Conservation (phyloP, 2,113 vertebrate species). For the Hyperopisus bebe region DNA sequence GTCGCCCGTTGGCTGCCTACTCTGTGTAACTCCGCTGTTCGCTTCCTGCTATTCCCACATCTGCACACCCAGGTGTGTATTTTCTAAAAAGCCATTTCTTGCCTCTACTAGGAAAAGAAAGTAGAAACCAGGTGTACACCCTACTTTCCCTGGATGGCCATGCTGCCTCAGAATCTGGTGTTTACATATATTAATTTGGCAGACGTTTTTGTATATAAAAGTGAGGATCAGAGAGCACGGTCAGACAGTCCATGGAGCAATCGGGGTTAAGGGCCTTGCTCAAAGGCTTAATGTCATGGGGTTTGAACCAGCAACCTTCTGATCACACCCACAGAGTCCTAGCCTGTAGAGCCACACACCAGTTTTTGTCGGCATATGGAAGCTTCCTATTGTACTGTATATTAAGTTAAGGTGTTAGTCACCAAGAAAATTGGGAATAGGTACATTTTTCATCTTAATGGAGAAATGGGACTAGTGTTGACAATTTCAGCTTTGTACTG, state of each 20-base stretch:
- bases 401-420: not conserved
- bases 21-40: not conserved
- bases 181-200: constrained; percentile 27
- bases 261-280: not conserved
- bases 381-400: not conserved
- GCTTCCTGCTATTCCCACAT: not conserved
- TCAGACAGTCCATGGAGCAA: not conserved
- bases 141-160: not conserved
- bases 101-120: not conserved
- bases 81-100: not conserved
- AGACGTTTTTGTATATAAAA: not conserved
- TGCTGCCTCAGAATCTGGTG: constrained; percentile 23
- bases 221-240: constrained; percentile 15
- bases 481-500: not conserved
- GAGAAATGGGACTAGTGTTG: not conserved
- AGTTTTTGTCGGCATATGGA: not conserved
- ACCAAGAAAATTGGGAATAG: not conserved
- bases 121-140: not conserved
- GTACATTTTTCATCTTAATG: not conserved
- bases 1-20: not conserved
- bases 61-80: not conserved
- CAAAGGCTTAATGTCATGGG: not conserved
- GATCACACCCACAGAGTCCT: not conserved
- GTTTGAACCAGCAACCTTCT: not conserved
- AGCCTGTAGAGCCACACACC: not conserved